phyloP scores from a whole-genome alignment of 2,113 vertebrate species.

The Phalacrocorax aristotelis region DNA sequence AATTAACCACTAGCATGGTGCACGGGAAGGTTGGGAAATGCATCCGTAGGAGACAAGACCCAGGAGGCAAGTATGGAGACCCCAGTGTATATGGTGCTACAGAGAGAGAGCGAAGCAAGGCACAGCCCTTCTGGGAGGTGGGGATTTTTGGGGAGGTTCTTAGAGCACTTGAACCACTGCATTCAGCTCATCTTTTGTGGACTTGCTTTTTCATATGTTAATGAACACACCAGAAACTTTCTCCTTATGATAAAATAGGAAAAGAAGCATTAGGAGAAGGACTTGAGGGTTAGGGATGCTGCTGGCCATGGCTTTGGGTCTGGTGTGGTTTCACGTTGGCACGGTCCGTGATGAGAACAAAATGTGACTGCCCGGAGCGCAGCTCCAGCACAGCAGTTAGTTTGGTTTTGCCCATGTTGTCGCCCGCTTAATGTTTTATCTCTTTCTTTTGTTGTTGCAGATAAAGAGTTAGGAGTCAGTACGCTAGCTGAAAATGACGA shows the following conservation, averaged over 20 bases:
- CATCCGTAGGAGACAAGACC: background rate
- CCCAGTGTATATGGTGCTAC: background rate
- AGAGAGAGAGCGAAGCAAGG: background rate
- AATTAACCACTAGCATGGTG: fast-evolving
- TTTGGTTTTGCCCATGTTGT: fast-evolving
- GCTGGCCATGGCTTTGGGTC: background rate
- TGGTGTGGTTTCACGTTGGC: fast-evolving
- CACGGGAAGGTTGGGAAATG: background rate
- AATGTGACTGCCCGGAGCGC: fast-evolving
- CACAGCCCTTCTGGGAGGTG: background rate
- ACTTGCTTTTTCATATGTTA: background rate
- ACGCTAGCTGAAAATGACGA: slow-evolving; percentile 83
- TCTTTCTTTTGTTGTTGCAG: slow-evolving; percentile 69
- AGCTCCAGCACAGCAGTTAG: no score
- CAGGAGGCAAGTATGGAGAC: background rate
- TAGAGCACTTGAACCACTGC: background rate
- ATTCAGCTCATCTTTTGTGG: background rate
- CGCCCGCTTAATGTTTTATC: background rate
- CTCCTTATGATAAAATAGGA: background rate
- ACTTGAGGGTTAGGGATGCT: background rate
- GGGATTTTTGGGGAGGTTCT: background rate
- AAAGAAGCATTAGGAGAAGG: background rate
- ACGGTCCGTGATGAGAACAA: background rate
- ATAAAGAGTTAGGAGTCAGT: slow-evolving; percentile 84
- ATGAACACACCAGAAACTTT: background rate